These are phyloP conservation scores for Poeciliopsis infans DNA, from an alignment of 2,797 vertebrate genomes.

Conservation along the genomic window DNA sequence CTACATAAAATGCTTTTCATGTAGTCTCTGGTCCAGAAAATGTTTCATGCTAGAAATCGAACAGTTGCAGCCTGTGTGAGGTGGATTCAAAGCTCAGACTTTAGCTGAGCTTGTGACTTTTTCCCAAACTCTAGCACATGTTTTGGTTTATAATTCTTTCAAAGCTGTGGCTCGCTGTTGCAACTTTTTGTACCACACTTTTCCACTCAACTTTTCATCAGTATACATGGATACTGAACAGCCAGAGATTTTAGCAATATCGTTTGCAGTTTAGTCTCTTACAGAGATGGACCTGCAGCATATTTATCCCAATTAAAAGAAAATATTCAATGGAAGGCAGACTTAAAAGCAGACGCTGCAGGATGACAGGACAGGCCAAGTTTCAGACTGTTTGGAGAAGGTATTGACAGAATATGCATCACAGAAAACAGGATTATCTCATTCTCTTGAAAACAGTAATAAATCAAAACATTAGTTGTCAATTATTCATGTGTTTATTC, in stretches of 20 bases:
- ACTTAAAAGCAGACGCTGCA: not conserved
- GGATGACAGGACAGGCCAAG: not conserved
- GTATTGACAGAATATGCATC: not conserved
- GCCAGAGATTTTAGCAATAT: not conserved
- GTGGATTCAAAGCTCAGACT: not conserved
- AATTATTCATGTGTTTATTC: constrained; percentile 63
- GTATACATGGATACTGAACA: not conserved
- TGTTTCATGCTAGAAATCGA: not conserved
- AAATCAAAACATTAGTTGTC: constrained; percentile 6
- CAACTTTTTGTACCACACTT: not conserved
- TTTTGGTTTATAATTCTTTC: not conserved
- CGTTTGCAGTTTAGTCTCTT: no score
- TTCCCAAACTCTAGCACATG: not conserved
- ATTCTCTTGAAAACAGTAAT: not conserved
- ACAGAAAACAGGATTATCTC: not conserved
- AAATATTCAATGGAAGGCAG: not conserved
- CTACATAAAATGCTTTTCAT: not conserved
- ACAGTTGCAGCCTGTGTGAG: not conserved
- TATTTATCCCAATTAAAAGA: not conserved
- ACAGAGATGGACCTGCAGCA: not conserved
- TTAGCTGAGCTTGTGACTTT: not conserved
- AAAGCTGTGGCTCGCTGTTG: not conserved
- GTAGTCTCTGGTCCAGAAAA: not conserved
- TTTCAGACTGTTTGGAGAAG: not conserved
- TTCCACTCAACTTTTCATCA: not conserved